Percentiles rank a stretch among this genome's conserved stretches.
Evolutionary conservation across 2,888 invertebrate species (phyloP).

Genomic region (Eupithecia dodoneata): DNA sequence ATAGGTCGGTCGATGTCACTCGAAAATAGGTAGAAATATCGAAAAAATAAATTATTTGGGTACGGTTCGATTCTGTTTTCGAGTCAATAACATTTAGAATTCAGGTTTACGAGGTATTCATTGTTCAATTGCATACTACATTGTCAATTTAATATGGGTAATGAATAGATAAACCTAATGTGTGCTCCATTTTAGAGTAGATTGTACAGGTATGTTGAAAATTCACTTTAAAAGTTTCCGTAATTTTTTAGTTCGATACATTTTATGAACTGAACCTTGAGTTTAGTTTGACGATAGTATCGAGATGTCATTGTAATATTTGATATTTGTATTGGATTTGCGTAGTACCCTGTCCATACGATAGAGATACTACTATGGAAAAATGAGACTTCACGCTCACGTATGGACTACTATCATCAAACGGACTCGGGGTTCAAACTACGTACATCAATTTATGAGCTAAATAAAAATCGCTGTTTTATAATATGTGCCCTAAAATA

Average conservation of each 20-base stretch:
- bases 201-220: neutral
- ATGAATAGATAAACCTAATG: neutral
- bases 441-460: neutral
- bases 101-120: neutral
- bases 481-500: neutral
- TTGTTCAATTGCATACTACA: too few species aligned
- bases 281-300: too few species aligned
- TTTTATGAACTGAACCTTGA: too few species aligned
- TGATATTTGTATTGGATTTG: too few species aligned
- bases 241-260: too few species aligned
- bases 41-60: neutral
- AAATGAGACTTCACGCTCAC: too few species aligned
- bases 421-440: too few species aligned
- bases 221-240: too few species aligned
- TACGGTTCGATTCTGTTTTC: neutral
- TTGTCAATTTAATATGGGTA: neutral
- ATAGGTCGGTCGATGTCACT: constrained; percentile 7
- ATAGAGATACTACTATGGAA: too few species aligned
- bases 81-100: neutral
- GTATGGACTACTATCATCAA: too few species aligned
- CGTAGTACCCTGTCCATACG: too few species aligned
- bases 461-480: neutral
- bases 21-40: neutral
- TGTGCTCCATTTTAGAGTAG: neutral
- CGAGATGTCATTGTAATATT: too few species aligned